Percentiles rank a stretch among this genome's conserved stretches.
phyloP scores from a whole-genome alignment of 1,140 invertebrate species.

The Adoxophyes honmai region DNA sequence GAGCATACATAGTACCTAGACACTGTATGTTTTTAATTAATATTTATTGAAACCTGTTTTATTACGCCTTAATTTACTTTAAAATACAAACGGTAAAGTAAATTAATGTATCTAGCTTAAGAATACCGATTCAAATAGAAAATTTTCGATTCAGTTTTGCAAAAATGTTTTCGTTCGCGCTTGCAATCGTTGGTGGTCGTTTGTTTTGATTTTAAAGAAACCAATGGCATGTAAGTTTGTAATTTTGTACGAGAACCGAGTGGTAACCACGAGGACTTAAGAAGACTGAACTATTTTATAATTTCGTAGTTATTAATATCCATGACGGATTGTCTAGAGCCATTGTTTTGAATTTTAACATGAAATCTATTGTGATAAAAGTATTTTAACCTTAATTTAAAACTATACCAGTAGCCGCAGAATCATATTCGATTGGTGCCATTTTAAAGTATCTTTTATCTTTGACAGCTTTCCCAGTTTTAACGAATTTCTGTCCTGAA shows the following conservation, averaged over 20 bases:
- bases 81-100: conserved; percentile 38
- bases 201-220: not conserved
- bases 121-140: conserved; percentile 2
- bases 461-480: conserved; percentile 52
- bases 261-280: conserved; percentile 44
- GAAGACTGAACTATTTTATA: conserved; percentile 53
- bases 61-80: conserved; percentile 49
- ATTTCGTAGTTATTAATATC: conserved; percentile 44
- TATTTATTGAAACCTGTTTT: conserved; percentile 61
- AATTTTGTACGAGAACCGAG: conserved; percentile 21
- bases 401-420: conserved; percentile 34
- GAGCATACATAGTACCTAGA: conserved; percentile 26
- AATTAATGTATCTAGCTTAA: conserved; percentile 27
- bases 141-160: conserved; percentile 4
- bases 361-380: conserved; percentile 60
- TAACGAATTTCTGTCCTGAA: conserved; percentile 38
- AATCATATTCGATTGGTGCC: conserved; percentile 40
- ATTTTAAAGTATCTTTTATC: conserved; percentile 55
- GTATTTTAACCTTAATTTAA: conserved; percentile 52
- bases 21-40: conserved; percentile 38
- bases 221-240: conserved; percentile 18
- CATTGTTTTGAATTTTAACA: conserved; percentile 52
- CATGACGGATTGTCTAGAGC: conserved; percentile 49
- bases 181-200: not conserved
- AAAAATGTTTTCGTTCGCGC: conserved; percentile 1